A percentile compares a stretch with the other conserved stretches of the same genome.
phyloP scores from a whole-genome alignment of 2,113 vertebrate genomes.

The Ictalurus punctatus region DNA sequence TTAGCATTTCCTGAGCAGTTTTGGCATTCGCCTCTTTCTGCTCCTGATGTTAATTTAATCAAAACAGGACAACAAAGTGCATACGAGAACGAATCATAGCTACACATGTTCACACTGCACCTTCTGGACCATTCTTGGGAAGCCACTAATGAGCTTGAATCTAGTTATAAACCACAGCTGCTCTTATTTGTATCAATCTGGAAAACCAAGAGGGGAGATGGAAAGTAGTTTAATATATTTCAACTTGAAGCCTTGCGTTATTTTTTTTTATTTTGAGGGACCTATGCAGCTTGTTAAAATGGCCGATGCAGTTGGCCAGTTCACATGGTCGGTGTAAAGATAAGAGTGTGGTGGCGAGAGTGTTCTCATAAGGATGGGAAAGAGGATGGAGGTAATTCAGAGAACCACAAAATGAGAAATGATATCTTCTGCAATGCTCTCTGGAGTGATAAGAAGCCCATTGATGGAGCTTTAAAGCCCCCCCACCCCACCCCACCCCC shows the following conservation, averaged over 20 bases:
- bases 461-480: conserved; percentile 38
- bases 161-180: conserved; percentile 11
- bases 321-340: conserved; percentile 47
- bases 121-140: conserved; percentile 14
- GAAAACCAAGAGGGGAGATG: neutral
- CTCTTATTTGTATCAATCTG: neutral
- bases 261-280: conserved; percentile 41
- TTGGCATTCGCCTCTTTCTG: conserved; percentile 18
- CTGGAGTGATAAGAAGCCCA: conserved; percentile 47
- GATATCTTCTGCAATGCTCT: conserved; percentile 47
- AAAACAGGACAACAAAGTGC: conserved; percentile 18
- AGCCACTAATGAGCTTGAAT: conserved; percentile 27
- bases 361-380: conserved; percentile 18
- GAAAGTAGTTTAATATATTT: neutral
- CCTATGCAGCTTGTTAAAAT: conserved; percentile 38
- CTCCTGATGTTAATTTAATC: conserved; percentile 34
- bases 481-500: no score
- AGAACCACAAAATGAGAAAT: conserved; percentile 57
- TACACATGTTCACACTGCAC: conserved; percentile 19
- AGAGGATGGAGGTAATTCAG: conserved; percentile 42
- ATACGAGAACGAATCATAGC: conserved; percentile 24
- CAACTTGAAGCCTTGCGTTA: neutral
- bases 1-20: neutral
- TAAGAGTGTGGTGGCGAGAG: conserved; percentile 37
- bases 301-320: conserved; percentile 37